Conservation (phyloP, 2,888 invertebrate genomes). For the Chydorus sphaericus region DNA sequence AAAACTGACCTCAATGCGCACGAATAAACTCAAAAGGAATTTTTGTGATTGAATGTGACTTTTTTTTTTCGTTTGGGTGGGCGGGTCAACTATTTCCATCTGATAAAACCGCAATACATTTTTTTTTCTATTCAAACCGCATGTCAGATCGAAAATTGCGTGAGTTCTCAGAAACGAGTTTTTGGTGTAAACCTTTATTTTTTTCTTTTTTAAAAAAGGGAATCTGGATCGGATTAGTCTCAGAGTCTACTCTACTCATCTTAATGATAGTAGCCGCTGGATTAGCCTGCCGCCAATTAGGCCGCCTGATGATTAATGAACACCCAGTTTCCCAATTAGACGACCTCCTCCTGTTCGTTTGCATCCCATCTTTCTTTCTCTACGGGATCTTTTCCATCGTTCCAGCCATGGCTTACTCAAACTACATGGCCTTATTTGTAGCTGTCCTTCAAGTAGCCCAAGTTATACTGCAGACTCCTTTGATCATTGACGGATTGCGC, state of each 20-base stretch:
- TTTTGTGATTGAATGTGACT: too few species aligned
- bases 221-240: slow-evolving; percentile 11
- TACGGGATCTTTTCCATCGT: slow-evolving; percentile 51
- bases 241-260: slow-evolving; percentile 38
- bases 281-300: slow-evolving; percentile 46
- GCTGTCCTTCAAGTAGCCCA: slow-evolving; percentile 46
- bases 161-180: background rate
- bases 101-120: too few species aligned
- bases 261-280: slow-evolving; percentile 43
- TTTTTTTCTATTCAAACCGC: background rate
- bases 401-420: slow-evolving; percentile 41
- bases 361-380: slow-evolving; percentile 54
- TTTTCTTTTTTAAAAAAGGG: slow-evolving; percentile 2
- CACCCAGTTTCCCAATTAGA: slow-evolving; percentile 49
- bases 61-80: too few species aligned
- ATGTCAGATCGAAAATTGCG: background rate
- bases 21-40: too few species aligned
- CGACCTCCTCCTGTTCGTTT: slow-evolving; percentile 51
- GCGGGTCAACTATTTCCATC: too few species aligned
- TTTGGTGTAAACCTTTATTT: background rate
- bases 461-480: slow-evolving; percentile 54
- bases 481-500: slow-evolving; percentile 55
- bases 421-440: slow-evolving; percentile 37
- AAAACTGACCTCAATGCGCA: too few species aligned
- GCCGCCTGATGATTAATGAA: slow-evolving; percentile 47